Evolutionary conservation across 2,797 vertebrate genomes (phyloP).

Genomic region (Nothura maculosa): DNA sequence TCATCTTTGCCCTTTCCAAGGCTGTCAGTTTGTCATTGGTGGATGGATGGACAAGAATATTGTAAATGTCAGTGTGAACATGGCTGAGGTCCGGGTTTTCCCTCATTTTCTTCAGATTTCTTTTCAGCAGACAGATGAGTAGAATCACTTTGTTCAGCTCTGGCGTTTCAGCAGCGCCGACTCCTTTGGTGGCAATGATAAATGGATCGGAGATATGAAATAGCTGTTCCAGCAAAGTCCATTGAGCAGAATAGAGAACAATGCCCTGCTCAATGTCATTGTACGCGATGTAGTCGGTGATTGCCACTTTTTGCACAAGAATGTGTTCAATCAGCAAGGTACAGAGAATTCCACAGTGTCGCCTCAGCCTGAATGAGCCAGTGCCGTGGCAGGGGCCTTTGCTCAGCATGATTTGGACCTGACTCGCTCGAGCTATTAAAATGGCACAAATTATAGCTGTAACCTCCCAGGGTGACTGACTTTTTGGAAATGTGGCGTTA

Average conservation of each 20-base stretch:
- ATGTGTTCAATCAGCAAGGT: conserved; percentile 76
- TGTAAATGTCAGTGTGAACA: conserved; percentile 70
- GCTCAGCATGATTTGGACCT: conserved; percentile 71
- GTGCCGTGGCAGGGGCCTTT: conserved; percentile 65
- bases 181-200: conserved; percentile 81
- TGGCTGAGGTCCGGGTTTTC: conserved; percentile 76
- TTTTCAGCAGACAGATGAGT: conserved; percentile 77
- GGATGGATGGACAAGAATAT: conserved; percentile 71
- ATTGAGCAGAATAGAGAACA: conserved; percentile 82
- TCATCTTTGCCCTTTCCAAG: conserved; percentile 67
- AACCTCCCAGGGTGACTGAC: conserved; percentile 35
- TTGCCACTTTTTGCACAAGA: conserved; percentile 80
- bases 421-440: conserved; percentile 59
- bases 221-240: conserved; percentile 82
- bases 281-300: conserved; percentile 76
- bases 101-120: conserved; percentile 80
- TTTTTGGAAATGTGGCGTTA: conserved; percentile 5
- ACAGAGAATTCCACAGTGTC: conserved; percentile 63
- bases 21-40: conserved; percentile 67
- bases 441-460: conserved; percentile 50
- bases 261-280: conserved; percentile 82
- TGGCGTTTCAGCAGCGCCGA: conserved; percentile 66
- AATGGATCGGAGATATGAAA: conserved; percentile 80
- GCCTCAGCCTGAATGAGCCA: conserved; percentile 66
- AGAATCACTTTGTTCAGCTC: conserved; percentile 76